Conservation (phyloP, 2,113 vertebrate genomes). For the Parotia lawesii region DNA sequence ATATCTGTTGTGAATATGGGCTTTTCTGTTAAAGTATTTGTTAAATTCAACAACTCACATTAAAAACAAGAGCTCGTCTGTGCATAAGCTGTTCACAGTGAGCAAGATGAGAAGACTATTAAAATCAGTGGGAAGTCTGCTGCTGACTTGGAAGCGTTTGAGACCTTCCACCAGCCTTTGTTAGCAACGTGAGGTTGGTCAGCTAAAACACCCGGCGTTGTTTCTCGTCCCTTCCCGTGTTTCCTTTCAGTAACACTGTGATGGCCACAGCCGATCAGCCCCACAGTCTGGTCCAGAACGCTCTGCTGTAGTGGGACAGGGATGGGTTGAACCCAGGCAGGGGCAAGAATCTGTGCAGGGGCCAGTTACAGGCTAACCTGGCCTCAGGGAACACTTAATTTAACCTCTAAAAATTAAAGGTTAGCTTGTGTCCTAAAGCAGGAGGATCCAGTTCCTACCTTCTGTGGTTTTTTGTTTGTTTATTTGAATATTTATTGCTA, state of each 20-base stretch:
- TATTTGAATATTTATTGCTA: constrained; percentile 2
- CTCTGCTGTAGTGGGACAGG: neutral
- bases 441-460: neutral
- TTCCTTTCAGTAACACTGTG: neutral
- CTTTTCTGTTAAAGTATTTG: neutral
- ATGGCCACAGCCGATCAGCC: neutral
- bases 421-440: neutral
- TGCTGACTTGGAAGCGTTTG: neutral
- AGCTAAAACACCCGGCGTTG: accelerated
- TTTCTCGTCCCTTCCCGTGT: neutral
- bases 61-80: neutral
- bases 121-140: neutral
- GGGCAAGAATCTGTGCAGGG: neutral
- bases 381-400: neutral
- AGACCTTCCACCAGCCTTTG: neutral
- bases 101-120: neutral
- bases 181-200: neutral
- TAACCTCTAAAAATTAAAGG: constrained; percentile 19
- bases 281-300: neutral
- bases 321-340: neutral
- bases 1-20: neutral
- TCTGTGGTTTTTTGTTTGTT: neutral
- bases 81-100: neutral
- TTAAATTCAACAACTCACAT: neutral
- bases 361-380: neutral